Evolutionary conservation across 92 coral and sea anemone genomes (phyloP).

Genomic region (Diadumene lineata): DNA sequence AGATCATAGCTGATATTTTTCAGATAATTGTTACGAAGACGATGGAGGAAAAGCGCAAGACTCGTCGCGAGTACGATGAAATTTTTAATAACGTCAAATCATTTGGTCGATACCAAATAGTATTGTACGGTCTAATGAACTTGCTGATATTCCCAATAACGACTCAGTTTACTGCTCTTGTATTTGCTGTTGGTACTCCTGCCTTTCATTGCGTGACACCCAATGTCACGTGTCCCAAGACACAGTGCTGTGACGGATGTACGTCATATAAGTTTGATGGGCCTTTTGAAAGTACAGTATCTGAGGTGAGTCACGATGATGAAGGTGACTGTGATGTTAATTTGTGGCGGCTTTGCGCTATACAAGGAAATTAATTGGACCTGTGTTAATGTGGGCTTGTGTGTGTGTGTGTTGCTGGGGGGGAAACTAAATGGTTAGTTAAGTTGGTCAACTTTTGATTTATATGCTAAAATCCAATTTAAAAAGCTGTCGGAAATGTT

Average conservation of each 20-base stretch:
- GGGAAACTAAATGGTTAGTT: too few relatives aligned
- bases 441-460: too few relatives aligned
- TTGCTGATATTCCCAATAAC: conserved; percentile 7
- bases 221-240: conserved; percentile 48
- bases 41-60: conserved; percentile 7
- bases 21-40: background rate
- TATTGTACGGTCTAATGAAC: conserved; percentile 10
- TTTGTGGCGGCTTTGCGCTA: background rate
- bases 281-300: conserved; percentile 38
- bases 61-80: conserved; percentile 25
- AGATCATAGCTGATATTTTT: background rate
- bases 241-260: conserved; percentile 49
- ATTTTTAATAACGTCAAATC: conserved; percentile 33
- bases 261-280: conserved; percentile 41
- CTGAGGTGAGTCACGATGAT: conserved; percentile 27
- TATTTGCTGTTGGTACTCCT: conserved; percentile 47
- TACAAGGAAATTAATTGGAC: background rate
- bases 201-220: conserved; percentile 49
- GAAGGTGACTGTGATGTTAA: background rate
- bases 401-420: too few relatives aligned
- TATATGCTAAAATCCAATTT: too few relatives aligned
- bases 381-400: too few relatives aligned
- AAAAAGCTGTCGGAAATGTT: too few relatives aligned
- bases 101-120: conserved; percentile 35
- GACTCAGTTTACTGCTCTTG: conserved; percentile 31